These are phyloP conservation scores for Nemopilema nomurai DNA, from an alignment of 30 jellyfish, hydroid and myxozoan species.

Conservation along the genomic window DNA sequence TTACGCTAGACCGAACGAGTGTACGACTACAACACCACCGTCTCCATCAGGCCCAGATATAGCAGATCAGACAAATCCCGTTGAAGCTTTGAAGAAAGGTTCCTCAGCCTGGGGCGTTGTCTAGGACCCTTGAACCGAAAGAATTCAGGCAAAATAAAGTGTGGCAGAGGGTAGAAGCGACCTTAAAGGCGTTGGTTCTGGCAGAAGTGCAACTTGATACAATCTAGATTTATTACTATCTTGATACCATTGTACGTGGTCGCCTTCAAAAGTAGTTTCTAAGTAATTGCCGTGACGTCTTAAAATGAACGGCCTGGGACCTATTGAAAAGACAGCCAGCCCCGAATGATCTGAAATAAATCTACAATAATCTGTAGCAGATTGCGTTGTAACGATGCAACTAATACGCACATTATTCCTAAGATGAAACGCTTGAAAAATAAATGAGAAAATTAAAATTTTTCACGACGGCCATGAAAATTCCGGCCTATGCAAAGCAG, in stretches of 20 bases:
- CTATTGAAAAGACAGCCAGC: no score
- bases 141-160: not conserved
- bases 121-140: not conserved
- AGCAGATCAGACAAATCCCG: not conserved
- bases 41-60: not conserved
- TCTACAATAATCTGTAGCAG: no score
- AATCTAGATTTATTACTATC: no score
- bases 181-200: not conserved
- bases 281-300: not conserved
- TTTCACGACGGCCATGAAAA: no score
- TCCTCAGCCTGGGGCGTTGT: not conserved
- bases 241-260: no score
- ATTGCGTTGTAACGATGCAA: no score
- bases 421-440: no score
- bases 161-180: not conserved
- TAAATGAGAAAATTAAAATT: no score
- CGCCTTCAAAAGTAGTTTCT: not conserved
- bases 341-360: no score
- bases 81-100: not conserved
- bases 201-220: not conserved
- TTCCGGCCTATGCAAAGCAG: no score
- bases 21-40: not conserved
- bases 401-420: no score
- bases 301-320: no score
- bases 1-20: not conserved